Evolutionary conservation across 2,797 vertebrate genomes (phyloP), one percentile per base, ranked within the genome.

Genomic region (Eospalax fontanierii): DNA sequence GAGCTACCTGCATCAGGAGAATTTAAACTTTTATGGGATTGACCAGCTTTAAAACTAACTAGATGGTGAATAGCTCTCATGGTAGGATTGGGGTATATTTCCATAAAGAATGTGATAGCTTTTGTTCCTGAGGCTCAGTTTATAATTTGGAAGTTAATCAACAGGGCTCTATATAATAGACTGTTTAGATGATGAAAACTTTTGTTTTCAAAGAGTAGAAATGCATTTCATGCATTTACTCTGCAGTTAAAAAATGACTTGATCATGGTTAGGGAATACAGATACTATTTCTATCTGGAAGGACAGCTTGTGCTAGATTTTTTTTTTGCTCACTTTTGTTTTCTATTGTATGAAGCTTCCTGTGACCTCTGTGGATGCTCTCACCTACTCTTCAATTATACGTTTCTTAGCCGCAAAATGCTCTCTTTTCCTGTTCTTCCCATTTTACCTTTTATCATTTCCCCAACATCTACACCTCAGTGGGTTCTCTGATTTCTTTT

Each of bases 11-110:
- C 26, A 43, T 92, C 19, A 57, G 46, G 71, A 15, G 19, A 24
- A 74, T 94, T 65, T 71, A 87, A 71, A 81, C 28, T 87, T 94
- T 59, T 7, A 19, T 70, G 78, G n/a, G 19, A 70, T 24, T 24
- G 66, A n/a, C 2, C 9, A 74, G 40, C 30, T 75, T 73, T 76
- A 74, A 79, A 83, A 16, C 38, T 19, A n/a, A 50, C 85, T 68
- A 75, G 35, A n/a, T 65, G 35, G 12, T 26, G 78, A 22, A 38
- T n/a, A 5, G 81, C 30, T 82, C 19, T 61, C 19, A 73, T 38
- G 28, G 1, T 46, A 50, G 11, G 35, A 1, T 84, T 40, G 76
- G 24, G 24, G 38, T 5, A 19, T 8, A 38, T 21, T 43, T 28
- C 46, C 26, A 63, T 76, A 28, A 63, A 74, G 16, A 65, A 82